Evolutionary conservation across 1,140 invertebrate genomes (phyloP).

Genomic region (Ceratosolen fusciceps): DNA sequence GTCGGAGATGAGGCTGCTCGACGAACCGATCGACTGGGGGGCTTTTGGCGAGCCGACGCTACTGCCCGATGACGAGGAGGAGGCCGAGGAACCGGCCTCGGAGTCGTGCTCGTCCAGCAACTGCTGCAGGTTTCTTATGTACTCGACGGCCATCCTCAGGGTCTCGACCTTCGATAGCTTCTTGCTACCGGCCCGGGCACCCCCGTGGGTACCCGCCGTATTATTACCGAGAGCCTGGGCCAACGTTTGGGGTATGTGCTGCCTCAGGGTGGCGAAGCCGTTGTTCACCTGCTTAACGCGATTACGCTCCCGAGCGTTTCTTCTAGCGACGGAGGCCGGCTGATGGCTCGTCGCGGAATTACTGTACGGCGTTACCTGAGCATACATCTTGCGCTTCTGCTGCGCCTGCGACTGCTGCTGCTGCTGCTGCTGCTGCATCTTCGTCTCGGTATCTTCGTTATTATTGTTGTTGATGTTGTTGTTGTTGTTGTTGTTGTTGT

Average conservation of each 20-base stretch:
- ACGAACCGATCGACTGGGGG: constrained; percentile 6
- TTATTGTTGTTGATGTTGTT: constrained; percentile 41
- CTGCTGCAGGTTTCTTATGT: constrained; percentile 89
- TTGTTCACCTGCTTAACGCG: constrained; percentile 96
- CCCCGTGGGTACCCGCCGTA: constrained; percentile 71
- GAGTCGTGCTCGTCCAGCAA: constrained; percentile 83
- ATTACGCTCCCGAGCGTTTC: constrained; percentile 94
- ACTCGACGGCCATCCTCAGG: constrained; percentile 92
- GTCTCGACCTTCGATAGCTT: constrained; percentile 97
- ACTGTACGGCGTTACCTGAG: constrained; percentile 58
- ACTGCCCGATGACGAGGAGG: constrained; percentile 59
- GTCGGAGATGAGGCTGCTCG: not conserved
- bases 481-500: constrained; percentile 18
- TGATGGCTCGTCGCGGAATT: constrained; percentile 65
- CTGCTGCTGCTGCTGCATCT: constrained; percentile 52
- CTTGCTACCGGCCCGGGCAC: constrained; percentile 79
- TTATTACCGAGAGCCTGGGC: constrained; percentile 76
- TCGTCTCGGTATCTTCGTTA: constrained; percentile 45
- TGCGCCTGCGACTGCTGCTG: constrained; percentile 43
- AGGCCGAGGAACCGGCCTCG: constrained; percentile 9
- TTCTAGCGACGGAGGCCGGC: constrained; percentile 87
- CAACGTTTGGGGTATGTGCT: constrained; percentile 87
- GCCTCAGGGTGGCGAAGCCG: constrained; percentile 88
- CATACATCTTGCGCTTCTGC: constrained; percentile 61
- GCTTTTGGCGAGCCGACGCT: not conserved